Evolutionary conservation across 2,888 invertebrate species (phyloP).

Genomic region (Formica aserva): DNA sequence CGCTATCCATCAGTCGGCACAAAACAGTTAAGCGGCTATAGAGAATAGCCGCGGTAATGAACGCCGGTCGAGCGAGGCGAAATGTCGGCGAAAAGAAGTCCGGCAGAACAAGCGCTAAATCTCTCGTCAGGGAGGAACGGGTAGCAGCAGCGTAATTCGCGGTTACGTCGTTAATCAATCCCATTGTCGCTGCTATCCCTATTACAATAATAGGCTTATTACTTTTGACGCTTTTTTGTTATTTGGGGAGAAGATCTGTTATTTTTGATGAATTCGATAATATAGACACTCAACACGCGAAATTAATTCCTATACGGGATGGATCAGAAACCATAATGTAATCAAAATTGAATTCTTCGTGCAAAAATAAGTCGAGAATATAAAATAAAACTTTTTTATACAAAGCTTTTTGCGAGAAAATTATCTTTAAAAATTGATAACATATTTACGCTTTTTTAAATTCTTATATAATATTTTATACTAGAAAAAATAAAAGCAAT

Average conservation of each 20-base stretch:
- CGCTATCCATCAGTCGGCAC: slow-evolving; percentile 82
- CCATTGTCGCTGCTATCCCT: neutral
- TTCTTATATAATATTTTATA: neutral
- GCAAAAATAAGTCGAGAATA: neutral
- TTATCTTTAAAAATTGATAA: neutral
- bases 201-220: slow-evolving; percentile 11
- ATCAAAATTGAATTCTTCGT: neutral
- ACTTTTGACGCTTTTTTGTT: neutral
- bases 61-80: slow-evolving; percentile 64
- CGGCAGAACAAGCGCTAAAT: slow-evolving; percentile 60
- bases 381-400: neutral
- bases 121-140: slow-evolving; percentile 40
- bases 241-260: neutral
- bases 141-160: slow-evolving; percentile 12
- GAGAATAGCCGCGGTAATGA: slow-evolving; percentile 73
- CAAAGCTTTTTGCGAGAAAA: neutral
- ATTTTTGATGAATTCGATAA: neutral
- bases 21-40: slow-evolving; percentile 82
- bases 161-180: slow-evolving; percentile 3
- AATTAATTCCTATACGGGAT: neutral
- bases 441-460: neutral
- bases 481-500: neutral
- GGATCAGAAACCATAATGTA: neutral
- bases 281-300: neutral
- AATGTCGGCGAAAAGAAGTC: slow-evolving; percentile 72